Percentiles rank a stretch among this genome's conserved stretches.
Evolutionary conservation across 2,888 invertebrate species (phyloP).

Genomic region (Koerneria pararmatus): DNA sequence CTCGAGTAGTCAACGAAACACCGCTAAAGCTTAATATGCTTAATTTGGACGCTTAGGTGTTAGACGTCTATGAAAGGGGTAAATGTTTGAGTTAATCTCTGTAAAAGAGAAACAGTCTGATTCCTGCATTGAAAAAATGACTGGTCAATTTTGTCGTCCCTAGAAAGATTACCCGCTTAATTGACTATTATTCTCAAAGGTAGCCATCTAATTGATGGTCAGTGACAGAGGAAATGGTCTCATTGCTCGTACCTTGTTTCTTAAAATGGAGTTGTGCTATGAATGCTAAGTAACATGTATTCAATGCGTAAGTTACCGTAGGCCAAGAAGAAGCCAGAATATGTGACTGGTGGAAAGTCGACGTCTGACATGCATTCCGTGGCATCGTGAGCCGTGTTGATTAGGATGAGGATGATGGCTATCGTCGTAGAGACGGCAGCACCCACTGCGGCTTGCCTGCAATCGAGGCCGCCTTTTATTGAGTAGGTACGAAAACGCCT

Average conservation of each 20-base stretch:
- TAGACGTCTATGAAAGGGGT: too few relatives aligned
- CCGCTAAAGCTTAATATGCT: too few relatives aligned
- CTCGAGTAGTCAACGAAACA: too few relatives aligned
- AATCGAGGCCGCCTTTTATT: neutral
- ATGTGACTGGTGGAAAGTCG: slow-evolving; percentile 65
- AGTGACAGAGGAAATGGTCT: neutral
- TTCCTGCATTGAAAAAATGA: too few relatives aligned
- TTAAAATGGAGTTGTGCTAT: neutral
- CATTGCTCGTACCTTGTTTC: neutral
- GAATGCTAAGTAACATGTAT: too few relatives aligned
- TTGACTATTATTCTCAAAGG: neutral
- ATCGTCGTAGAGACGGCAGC: slow-evolving; percentile 9
- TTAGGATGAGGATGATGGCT: slow-evolving; percentile 7
- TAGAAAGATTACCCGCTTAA: too few relatives aligned
- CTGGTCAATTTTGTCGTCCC: too few relatives aligned
- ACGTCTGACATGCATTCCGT: slow-evolving; percentile 30
- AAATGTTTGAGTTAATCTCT: too few relatives aligned
- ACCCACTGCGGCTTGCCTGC: slow-evolving; percentile 19
- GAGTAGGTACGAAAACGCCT: too few relatives aligned
- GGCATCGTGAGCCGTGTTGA: slow-evolving; percentile 5
- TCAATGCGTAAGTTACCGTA: slow-evolving; percentile 68
- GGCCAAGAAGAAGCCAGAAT: slow-evolving; percentile 70
- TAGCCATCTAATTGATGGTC: neutral
- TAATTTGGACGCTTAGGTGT: too few relatives aligned
- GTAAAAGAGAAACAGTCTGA: too few relatives aligned